Evolutionary conservation across 2,888 invertebrate species (phyloP).

Genomic region (Theretra japonica): DNA sequence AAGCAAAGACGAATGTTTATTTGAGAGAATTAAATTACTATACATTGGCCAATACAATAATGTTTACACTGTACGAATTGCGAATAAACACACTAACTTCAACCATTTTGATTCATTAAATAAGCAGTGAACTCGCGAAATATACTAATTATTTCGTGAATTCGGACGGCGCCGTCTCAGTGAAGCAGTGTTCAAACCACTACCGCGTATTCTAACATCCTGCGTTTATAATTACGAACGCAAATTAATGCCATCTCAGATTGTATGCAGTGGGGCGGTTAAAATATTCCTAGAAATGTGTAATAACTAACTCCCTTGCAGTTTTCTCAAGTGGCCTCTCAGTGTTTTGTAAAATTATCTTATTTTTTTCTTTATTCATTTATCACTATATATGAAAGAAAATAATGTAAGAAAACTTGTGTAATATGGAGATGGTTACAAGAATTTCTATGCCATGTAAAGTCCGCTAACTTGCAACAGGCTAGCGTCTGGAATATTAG

Average conservation of each 20-base stretch:
- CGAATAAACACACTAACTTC: no score
- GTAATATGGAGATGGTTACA: no score
- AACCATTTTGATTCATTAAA: not conserved
- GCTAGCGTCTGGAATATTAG: no score
- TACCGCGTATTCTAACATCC: not conserved
- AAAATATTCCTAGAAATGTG: not conserved
- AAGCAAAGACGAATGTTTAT: no score
- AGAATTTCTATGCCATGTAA: no score
- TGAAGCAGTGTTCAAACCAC: not conserved
- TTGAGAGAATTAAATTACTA: no score
- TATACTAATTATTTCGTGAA: not conserved
- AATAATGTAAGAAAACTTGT: no score
- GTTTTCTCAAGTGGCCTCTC: not conserved
- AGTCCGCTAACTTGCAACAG: no score
- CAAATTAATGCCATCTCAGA: not conserved
- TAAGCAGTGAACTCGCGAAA: not conserved
- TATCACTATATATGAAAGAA: no score
- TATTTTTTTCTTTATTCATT: no score
- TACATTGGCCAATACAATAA: no score
- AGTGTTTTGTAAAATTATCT: not conserved
- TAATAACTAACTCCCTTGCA: not conserved
- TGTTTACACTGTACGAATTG: no score
- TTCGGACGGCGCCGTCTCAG: not conserved
- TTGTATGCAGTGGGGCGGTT: not conserved
- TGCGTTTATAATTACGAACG: not conserved